These are phyloP conservation scores for Austrolebias charrua DNA, from an alignment of 2,797 vertebrate species.

Conservation along the genomic window DNA sequence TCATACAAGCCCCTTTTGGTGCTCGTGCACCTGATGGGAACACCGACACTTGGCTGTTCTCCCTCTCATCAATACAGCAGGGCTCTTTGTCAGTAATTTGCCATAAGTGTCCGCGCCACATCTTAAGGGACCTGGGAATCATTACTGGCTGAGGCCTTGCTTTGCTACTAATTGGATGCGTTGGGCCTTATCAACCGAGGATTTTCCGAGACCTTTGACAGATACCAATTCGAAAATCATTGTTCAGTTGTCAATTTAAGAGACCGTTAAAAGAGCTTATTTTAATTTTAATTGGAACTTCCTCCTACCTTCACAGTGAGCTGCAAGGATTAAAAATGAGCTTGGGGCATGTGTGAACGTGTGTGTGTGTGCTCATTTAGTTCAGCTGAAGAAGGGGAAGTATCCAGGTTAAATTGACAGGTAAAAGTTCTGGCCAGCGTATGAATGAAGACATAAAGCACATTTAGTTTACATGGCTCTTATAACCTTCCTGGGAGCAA, in stretches of 20 bases:
- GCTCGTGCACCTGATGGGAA: slow-evolving; percentile 89
- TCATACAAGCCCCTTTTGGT: slow-evolving; percentile 74
- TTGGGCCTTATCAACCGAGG: slow-evolving; percentile 99
- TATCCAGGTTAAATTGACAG: slow-evolving; percentile 80
- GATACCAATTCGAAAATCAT: slow-evolving; percentile 99
- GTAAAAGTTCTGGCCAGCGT: slow-evolving; percentile 65
- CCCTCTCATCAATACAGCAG: slow-evolving; percentile 91
- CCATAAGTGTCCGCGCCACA: slow-evolving; percentile 94
- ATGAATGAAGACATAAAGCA: slow-evolving; percentile 70
- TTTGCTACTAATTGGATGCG: slow-evolving; percentile 97
- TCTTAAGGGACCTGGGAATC: slow-evolving; percentile 94
- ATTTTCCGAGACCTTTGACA: slow-evolving; percentile 99
- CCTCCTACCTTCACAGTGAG: slow-evolving; percentile 79
- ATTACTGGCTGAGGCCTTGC: slow-evolving; percentile 93
- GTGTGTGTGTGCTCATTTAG: slow-evolving; percentile 29
- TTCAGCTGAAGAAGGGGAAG: slow-evolving; percentile 53
- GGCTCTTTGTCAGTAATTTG: slow-evolving; percentile 99
- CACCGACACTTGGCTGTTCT: slow-evolving; percentile 85
- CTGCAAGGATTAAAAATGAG: slow-evolving; percentile 68
- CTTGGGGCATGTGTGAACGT: slow-evolving; percentile 39
- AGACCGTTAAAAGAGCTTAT: slow-evolving; percentile 97
- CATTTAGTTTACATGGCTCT: slow-evolving; percentile 78
- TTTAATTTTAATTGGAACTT: slow-evolving; percentile 97
- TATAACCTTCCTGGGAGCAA: slow-evolving; percentile 76
- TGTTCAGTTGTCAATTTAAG: slow-evolving; percentile 99